Evolutionary conservation across 2,113 vertebrate species (phyloP), one percentile per base, ranked within the genome.

Genomic region (Accipiter cooperii): DNA sequence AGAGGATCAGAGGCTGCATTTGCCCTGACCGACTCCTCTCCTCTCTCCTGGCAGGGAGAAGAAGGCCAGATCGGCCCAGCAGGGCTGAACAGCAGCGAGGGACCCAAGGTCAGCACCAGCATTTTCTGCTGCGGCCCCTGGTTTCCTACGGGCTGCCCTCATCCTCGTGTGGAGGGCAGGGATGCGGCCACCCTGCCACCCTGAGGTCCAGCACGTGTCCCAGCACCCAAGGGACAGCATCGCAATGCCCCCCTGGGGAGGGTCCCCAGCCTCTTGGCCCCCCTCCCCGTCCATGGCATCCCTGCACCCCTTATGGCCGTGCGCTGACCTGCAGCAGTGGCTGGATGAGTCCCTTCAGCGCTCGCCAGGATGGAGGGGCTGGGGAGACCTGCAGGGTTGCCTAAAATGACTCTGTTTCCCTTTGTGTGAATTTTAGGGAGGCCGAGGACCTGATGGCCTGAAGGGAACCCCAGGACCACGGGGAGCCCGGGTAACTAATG

Each of bases 61-160:
- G 98, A 98, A 91, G 99, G 99, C 26, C 98, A 98, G 75, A 96
- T 96, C 1, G 99, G 99, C 17, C 95, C 71, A 2, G 96, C 93
- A 29, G 99, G 98, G 44, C 98, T 98, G 83, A 96, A 98, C 94
- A 99, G 98, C 95, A 97, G 96, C 1, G 95, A 92, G 49, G 99
- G 99, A 87, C 91, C 95, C 91, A 99, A 99, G 99, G 99, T 99
- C 87, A 98, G 98, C 19, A 10, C 40, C 5, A 1, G 4, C 1
- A 0, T 9, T 22, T 16, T 8, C 26, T 4, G 3, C 16, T 17
- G 33, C 7, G 7, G n/a, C 25, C 14, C 38, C 60, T 1, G 4
- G 8, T 22, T 38, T 17, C 69, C 34, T 10, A 1, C 0, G 1
- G 44, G 17, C 65, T 69, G 26, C 36, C 38, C 46, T 12, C 2